Base-by-base conservation (phyloP, 2,113 vertebrate species). In the Epinephelus cyanopodus region DNA sequence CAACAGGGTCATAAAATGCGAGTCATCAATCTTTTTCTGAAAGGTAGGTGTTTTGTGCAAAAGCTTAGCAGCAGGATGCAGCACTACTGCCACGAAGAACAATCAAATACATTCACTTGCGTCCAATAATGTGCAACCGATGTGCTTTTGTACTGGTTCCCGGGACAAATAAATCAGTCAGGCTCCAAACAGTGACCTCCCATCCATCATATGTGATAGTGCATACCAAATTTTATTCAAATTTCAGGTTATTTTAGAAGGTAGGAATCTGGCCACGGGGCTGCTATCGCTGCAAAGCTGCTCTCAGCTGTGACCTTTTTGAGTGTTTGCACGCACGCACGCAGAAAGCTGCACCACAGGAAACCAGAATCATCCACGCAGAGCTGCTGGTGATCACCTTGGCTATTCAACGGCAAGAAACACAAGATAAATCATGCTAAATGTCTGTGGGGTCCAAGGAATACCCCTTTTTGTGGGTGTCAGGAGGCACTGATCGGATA, bases 381-480 rank as follows among this genome's bases (percentile, higher is more conserved):
- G n/a, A 84, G 9, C 45, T 86, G 77, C 65, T 33, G 64, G 45
- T 70, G 65, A 89, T 87, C 75, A 83, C 69, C 27, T 77, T 27
- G 64, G 52, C 10, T 45, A 54, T 83, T 83, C 48, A 75, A 54
- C 53, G 52, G 73, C 64, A 65, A 23, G 1, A 66, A 87, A 82
- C 84, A 89, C 58, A 19, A 82, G 42, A 93, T 90, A 91, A 92
- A 92, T 92, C 89, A 88, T 42, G 64, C 57, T 83, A 52, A 84
- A 83, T 61, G 74, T 42, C 77, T 77, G 78, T 50, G 56, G 47
- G 77, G 82, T 77, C 65, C 23, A 21, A 70, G 70, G 78, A 87
- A 66, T 80, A 64, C 73, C 42, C 66, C 13, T 52, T 86, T 93
- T 85, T 84, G 87, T 71, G 84, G 83, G 88, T 75, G 79, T 92